These are phyloP conservation scores for Zaprionus tsacasi DNA, from an alignment of 1,140 invertebrate genomes.

Conservation along the genomic window DNA sequence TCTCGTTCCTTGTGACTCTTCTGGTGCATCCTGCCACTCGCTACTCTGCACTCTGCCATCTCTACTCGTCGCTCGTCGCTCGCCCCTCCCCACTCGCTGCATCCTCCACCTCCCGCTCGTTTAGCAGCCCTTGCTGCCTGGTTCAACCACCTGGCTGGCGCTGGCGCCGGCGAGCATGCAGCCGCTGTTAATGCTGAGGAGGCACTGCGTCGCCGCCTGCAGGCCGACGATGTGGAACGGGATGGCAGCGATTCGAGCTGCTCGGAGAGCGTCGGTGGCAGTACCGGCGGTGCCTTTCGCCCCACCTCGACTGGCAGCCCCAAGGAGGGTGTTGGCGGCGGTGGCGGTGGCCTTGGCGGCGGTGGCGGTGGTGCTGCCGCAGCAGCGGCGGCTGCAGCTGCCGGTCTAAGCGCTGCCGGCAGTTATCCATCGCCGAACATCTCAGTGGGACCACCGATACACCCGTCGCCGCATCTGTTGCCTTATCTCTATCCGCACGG, in stretches of 20 bases:
- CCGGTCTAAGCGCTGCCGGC: conserved; percentile 85
- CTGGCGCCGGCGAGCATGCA: conserved; percentile 83
- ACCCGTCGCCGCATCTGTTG: conserved; percentile 91
- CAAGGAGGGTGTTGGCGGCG: conserved; percentile 85
- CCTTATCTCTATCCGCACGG: conserved; percentile 95
- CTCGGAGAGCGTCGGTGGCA: conserved; percentile 86
- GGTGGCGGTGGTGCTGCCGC: conserved; percentile 84
- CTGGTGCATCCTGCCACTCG: background rate
- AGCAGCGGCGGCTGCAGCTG: conserved; percentile 85
- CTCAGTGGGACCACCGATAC: conserved; percentile 93
- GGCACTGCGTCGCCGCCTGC: conserved; percentile 85
- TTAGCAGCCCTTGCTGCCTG: conserved; percentile 85
- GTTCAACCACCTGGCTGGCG: conserved; percentile 85
- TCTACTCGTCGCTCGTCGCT: background rate
- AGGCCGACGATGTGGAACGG: conserved; percentile 86
- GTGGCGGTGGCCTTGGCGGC: conserved; percentile 84
- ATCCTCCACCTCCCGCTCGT: background rate
- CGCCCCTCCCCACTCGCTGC: background rate
- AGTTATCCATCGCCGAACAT: conserved; percentile 92
- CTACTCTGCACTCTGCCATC: background rate
- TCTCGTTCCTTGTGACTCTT: background rate
- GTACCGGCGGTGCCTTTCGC: conserved; percentile 86
- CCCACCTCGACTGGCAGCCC: conserved; percentile 85
- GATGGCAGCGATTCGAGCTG: conserved; percentile 88
- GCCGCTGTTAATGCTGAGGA: conserved; percentile 83